Conservation (phyloP, 2,797 vertebrate genomes). For the Gallinago nigripennis region DNA sequence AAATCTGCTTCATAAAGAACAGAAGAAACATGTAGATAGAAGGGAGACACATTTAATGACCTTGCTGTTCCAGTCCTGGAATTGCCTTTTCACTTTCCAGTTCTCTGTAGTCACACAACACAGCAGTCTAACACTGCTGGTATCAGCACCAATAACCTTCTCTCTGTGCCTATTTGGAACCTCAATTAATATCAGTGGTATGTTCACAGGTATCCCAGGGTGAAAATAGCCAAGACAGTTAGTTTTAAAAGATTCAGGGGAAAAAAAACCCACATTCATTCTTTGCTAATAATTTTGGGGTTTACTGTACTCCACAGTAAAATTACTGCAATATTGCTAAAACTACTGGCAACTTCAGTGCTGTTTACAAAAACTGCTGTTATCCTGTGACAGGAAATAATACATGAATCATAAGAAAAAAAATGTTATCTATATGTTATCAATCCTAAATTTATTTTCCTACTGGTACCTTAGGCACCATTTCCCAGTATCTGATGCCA, state of each 20-base stretch:
- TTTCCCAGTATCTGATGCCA: background rate
- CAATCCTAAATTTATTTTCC: background rate
- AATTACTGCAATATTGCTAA: background rate
- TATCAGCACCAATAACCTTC: background rate
- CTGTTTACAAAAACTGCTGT: background rate
- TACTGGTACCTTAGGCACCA: background rate
- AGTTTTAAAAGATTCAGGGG: background rate
- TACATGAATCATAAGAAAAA: background rate
- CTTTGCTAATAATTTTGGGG: background rate
- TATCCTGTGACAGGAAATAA: background rate
- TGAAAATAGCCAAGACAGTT: background rate
- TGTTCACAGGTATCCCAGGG: background rate
- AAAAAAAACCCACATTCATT: background rate
- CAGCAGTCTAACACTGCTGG: background rate
- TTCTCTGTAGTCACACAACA: background rate
- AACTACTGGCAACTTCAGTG: background rate
- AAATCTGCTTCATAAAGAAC: slow-evolving; percentile 21
- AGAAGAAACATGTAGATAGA: background rate
- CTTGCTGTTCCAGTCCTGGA: background rate
- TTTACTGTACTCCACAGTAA: background rate
- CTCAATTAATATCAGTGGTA: background rate
- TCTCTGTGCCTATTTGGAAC: background rate
- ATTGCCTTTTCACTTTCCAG: background rate
- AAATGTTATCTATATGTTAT: background rate
- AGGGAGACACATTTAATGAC: background rate